phyloP scores from a whole-genome alignment of 2,888 invertebrate species.

The Laspeyria flexula region DNA sequence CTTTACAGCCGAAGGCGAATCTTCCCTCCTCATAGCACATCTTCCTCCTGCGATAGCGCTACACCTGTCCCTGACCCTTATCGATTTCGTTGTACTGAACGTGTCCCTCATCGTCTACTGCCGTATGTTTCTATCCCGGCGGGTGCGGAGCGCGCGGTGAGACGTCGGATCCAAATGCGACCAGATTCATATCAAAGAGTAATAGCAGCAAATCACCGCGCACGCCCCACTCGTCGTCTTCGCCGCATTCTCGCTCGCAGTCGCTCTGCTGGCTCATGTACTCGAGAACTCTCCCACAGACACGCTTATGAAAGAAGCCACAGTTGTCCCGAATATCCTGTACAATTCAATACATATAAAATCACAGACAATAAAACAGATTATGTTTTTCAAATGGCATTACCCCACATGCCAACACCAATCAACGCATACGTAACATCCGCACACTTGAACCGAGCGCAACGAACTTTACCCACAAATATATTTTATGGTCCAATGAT shows the following conservation, averaged over 20 bases:
- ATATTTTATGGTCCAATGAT: constrained; percentile 38
- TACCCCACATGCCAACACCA: constrained; percentile 31
- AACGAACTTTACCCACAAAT: constrained; percentile 37
- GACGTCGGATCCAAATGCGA: constrained; percentile 50
- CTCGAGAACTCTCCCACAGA: constrained; percentile 55
- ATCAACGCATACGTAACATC: constrained; percentile 23
- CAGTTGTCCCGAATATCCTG: constrained; percentile 69
- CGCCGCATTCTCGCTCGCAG: constrained; percentile 67
- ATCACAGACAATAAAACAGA: constrained; percentile 63
- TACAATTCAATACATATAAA: constrained; percentile 63
- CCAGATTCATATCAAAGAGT: constrained; percentile 25
- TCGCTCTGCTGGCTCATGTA: constrained; percentile 63
- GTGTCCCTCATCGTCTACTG: constrained; percentile 52
- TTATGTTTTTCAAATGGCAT: constrained; percentile 58
- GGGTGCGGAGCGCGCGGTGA: constrained; percentile 58
- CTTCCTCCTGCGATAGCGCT: constrained; percentile 74
- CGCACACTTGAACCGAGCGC: constrained; percentile 36
- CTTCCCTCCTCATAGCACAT: constrained; percentile 68
- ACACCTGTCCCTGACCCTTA: constrained; percentile 53
- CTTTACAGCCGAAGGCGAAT: constrained; percentile 75
- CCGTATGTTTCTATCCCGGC: constrained; percentile 60
- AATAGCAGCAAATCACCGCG: constrained; percentile 41
- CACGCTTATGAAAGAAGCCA: constrained; percentile 66
- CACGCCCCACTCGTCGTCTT: constrained; percentile 55
- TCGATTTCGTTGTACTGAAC: constrained; percentile 46